phyloP scores from a whole-genome alignment of 1,140 invertebrate genomes.

The Potamilus streckersoni region DNA sequence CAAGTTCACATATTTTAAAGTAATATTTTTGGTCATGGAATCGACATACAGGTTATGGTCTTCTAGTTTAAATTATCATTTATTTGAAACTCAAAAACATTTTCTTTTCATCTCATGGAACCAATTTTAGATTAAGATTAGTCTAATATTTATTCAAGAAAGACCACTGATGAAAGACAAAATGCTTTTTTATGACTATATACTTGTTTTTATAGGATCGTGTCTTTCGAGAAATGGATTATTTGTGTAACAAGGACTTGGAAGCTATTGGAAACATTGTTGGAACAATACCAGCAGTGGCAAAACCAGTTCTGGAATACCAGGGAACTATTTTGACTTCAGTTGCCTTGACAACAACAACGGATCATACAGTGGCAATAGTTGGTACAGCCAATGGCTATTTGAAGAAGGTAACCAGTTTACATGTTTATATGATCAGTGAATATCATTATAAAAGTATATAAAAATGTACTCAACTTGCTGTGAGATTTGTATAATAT shows the following conservation, averaged over 20 bases:
- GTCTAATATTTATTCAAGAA: slow-evolving; percentile 11
- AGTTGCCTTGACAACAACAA: slow-evolving; percentile 92
- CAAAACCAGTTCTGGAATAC: slow-evolving; percentile 36
- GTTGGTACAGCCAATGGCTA: slow-evolving; percentile 91
- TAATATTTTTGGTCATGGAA: too few species aligned
- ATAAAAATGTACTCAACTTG: too few species aligned
- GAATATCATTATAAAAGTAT: too few species aligned
- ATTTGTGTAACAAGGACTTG: slow-evolving; percentile 47
- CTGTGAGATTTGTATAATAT: too few species aligned
- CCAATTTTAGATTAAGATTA: background rate
- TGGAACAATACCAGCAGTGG: slow-evolving; percentile 33
- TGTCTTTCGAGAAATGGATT: slow-evolving; percentile 33
- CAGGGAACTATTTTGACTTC: slow-evolving; percentile 76
- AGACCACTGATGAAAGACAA: slow-evolving; percentile 37
- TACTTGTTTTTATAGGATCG: slow-evolving; percentile 10
- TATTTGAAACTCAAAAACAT: too few species aligned
- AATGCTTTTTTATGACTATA: slow-evolving; percentile 1
- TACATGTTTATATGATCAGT: background rate
- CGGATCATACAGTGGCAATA: slow-evolving; percentile 96
- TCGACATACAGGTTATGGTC: too few species aligned
- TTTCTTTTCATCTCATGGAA: too few species aligned
- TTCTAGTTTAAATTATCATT: too few species aligned
- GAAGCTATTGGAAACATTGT: slow-evolving; percentile 52
- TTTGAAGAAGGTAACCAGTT: slow-evolving; percentile 85
- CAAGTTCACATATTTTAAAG: too few species aligned